A percentile compares a stretch with the other conserved stretches of the same genome.
These are phyloP conservation scores for Linepithema humile DNA, from an alignment of 1,140 invertebrate species.

Conservation along the genomic window DNA sequence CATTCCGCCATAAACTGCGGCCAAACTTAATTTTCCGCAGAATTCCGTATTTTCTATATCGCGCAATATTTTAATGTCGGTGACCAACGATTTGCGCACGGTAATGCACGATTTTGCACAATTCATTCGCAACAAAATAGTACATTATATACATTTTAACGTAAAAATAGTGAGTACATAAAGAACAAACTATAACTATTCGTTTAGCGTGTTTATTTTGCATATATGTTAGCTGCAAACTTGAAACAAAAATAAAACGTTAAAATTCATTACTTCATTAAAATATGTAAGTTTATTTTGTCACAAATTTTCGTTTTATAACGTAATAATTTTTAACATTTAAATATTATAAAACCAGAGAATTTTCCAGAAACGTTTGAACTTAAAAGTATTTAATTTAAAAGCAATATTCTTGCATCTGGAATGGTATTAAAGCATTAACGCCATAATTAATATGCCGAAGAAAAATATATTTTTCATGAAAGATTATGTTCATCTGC, in stretches of 20 bases:
- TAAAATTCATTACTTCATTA: slow-evolving; percentile 3
- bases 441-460: not conserved
- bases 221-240: not conserved
- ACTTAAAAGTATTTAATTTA: not conserved
- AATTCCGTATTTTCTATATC: slow-evolving; percentile 43
- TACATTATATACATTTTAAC: slow-evolving; percentile 13
- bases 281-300: not conserved
- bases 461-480: not conserved
- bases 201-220: not conserved
- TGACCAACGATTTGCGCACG: not conserved
- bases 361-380: slow-evolving; percentile 4
- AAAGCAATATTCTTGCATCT: not conserved
- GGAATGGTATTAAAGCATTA: not conserved
- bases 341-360: not conserved
- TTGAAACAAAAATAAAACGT: not conserved
- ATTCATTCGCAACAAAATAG: slow-evolving; percentile 12
- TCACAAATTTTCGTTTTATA: not conserved
- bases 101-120: slow-evolving; percentile 29
- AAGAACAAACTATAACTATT: not conserved
- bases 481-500: slow-evolving; percentile 30
- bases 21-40: slow-evolving; percentile 40
- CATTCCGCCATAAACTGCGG: slow-evolving; percentile 14
- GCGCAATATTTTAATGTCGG: slow-evolving; percentile 36
- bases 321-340: not conserved
- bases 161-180: not conserved